A percentile compares a stretch with the other conserved stretches of the same genome.
phyloP scores from a whole-genome alignment of 2,888 invertebrate genomes.

The Tortrix viridana region DNA sequence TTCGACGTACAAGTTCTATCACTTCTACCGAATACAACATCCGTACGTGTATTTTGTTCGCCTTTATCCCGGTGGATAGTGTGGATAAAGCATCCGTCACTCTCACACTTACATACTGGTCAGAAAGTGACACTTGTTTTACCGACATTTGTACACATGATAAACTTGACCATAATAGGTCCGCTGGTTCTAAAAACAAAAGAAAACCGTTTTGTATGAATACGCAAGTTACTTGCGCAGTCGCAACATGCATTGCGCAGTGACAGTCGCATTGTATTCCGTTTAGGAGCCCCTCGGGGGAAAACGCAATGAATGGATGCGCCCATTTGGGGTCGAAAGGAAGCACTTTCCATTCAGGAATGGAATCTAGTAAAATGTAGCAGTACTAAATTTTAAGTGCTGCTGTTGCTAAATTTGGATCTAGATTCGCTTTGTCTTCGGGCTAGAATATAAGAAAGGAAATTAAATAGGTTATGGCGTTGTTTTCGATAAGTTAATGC shows the following conservation, averaged over 20 bases:
- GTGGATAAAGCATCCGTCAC: too few relatives aligned
- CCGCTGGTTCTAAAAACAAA: constrained; percentile 10
- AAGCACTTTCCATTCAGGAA: constrained; percentile 42
- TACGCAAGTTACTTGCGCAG: constrained; percentile 20
- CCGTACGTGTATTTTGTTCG: too few relatives aligned
- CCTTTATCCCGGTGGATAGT: too few relatives aligned
- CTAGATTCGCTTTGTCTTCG: constrained; percentile 27
- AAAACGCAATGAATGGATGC: constrained; percentile 32
- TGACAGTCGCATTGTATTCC: constrained; percentile 31
- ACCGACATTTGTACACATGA: too few relatives aligned
- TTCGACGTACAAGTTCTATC: too few relatives aligned
- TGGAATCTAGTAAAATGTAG: constrained; percentile 25
- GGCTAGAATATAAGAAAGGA: background rate
- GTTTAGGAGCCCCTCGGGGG: constrained; percentile 26
- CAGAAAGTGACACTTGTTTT: too few relatives aligned
- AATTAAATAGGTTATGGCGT: constrained; percentile 8
- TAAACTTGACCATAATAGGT: too few relatives aligned
- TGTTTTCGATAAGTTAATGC: background rate
- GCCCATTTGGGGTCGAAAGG: constrained; percentile 52
- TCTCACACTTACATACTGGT: too few relatives aligned
- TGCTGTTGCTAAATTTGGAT: constrained; percentile 21
- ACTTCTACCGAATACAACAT: background rate
- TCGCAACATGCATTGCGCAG: constrained; percentile 21
- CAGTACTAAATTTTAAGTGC: constrained; percentile 28
- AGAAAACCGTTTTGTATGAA: constrained; percentile 19